phyloP scores from a whole-genome alignment of 2,888 invertebrate species.

The Isotomurus palustris region DNA sequence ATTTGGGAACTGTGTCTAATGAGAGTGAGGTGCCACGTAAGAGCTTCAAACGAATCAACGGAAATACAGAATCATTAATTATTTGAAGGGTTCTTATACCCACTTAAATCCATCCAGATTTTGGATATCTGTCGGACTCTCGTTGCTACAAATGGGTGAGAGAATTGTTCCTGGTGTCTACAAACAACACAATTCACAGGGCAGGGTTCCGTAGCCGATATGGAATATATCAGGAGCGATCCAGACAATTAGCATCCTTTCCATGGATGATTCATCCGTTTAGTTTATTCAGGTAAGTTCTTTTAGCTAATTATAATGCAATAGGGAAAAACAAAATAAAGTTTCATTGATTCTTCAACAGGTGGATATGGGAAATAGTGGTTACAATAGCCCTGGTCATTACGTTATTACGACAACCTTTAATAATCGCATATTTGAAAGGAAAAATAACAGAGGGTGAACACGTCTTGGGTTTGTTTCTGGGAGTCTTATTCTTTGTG shows the following conservation, averaged over 20 bases:
- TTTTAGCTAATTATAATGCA: neutral
- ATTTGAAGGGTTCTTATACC: too few species aligned
- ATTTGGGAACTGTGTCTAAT: too few species aligned
- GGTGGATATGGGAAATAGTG: slow-evolving; percentile 35
- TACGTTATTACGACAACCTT: slow-evolving; percentile 29
- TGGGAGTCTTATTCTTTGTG: slow-evolving; percentile 22
- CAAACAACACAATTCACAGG: slow-evolving; percentile 19
- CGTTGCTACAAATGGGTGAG: slow-evolving; percentile 15
- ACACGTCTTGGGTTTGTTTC: slow-evolving; percentile 12
- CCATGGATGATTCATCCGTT: slow-evolving; percentile 35
- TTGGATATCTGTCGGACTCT: slow-evolving; percentile 16
- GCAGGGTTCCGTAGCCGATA: slow-evolving; percentile 28
- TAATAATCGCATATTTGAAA: slow-evolving; percentile 29
- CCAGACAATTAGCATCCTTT: slow-evolving; percentile 30
- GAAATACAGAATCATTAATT: too few species aligned
- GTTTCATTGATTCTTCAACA: neutral
- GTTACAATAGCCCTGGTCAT: slow-evolving; percentile 23
- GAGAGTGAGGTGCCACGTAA: too few species aligned
- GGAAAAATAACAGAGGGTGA: neutral
- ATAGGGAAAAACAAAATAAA: neutral
- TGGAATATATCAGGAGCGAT: slow-evolving; percentile 28
- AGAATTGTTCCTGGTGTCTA: slow-evolving; percentile 26
- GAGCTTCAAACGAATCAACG: too few species aligned
- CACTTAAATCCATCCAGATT: slow-evolving; percentile 8
- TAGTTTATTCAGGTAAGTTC: slow-evolving; percentile 22